phyloP scores from a whole-genome alignment of 1,140 invertebrate species.

The Dysdera silvatica region DNA sequence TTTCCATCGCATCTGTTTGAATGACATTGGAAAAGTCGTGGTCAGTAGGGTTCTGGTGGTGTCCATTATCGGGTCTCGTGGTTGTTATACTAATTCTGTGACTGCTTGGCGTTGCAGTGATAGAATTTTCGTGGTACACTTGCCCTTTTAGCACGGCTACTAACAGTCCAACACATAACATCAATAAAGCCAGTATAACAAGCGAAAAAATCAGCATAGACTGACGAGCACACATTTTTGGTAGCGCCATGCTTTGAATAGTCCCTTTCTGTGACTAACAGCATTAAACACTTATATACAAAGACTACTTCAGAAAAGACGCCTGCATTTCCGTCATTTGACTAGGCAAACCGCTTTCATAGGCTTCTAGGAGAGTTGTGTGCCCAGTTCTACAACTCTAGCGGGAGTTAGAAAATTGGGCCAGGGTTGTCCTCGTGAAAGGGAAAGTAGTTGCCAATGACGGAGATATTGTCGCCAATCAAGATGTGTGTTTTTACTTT shows the following conservation, averaged over 20 bases:
- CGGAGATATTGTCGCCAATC: not conserved
- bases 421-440: not conserved
- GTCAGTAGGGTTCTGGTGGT: not conserved
- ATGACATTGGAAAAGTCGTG: not conserved
- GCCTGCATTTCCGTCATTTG: not conserved
- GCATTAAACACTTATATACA: not conserved
- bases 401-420: not conserved
- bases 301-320: not conserved
- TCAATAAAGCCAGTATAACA: slow-evolving; percentile 1
- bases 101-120: not conserved
- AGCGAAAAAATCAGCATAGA: slow-evolving; percentile 4
- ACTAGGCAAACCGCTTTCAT: not conserved
- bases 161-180: slow-evolving; percentile 3
- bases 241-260: slow-evolving; percentile 5
- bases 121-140: not conserved
- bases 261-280: too few species aligned
- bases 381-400: not conserved
- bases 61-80: not conserved
- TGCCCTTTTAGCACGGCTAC: slow-evolving; percentile 15
- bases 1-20: not conserved
- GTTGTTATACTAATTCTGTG: not conserved
- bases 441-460: not conserved
- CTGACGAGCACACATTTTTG: not conserved
- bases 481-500: not conserved
- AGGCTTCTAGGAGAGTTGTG: not conserved